Percentiles rank a stretch among this genome's conserved stretches.
phyloP scores from a whole-genome alignment of 23 tunicate genomes.

The Ciona savignyi region DNA sequence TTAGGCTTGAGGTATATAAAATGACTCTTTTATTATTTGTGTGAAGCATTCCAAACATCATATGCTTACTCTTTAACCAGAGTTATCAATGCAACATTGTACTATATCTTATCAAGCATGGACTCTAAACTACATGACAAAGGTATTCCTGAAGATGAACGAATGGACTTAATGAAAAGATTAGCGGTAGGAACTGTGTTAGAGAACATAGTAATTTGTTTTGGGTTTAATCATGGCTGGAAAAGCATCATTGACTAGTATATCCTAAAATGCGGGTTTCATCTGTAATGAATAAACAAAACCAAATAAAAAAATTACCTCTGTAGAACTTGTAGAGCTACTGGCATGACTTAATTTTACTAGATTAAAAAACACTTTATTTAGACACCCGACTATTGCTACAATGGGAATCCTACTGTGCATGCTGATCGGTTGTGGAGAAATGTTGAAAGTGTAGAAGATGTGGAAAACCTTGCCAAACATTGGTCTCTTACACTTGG shows the following conservation, averaged over 20 bases:
- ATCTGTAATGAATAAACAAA: no score
- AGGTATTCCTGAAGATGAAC: conserved; percentile 55
- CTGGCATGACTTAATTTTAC: neutral
- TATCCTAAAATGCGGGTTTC: no score
- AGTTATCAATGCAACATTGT: conserved; percentile 67
- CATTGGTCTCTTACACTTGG: conserved; percentile 28
- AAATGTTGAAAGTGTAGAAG: conserved; percentile 30
- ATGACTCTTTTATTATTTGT: neutral
- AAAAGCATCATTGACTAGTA: no score
- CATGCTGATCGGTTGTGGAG: conserved; percentile 56
- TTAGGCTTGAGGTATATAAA: neutral
- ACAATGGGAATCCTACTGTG: conserved; percentile 62
- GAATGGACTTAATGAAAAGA: conserved; percentile 59
- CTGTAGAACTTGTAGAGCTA: no score
- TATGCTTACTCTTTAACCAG: no score
- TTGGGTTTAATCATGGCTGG: no score
- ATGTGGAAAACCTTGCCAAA: conserved; percentile 22
- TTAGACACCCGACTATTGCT: conserved; percentile 92
- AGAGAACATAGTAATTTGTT: neutral
- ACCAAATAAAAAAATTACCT: no score
- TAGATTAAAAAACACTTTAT: neutral
- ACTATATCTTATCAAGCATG: conserved; percentile 63
- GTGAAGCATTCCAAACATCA: no score
- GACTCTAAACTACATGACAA: conserved; percentile 85
- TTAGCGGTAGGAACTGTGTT: conserved; percentile 27